phyloP scores from a whole-genome alignment of 2,797 vertebrate species.

The Florisuga fusca region DNA sequence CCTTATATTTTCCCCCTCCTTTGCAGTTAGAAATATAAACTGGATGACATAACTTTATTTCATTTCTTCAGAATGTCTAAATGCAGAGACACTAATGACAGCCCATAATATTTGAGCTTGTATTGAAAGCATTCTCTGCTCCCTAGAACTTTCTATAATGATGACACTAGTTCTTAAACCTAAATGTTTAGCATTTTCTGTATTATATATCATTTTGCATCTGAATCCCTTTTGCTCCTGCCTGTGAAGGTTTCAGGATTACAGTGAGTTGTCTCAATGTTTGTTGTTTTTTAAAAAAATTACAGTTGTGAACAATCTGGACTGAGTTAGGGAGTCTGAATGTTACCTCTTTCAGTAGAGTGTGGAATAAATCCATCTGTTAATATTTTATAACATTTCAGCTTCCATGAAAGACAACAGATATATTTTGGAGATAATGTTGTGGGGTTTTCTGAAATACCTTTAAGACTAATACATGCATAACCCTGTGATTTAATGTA shows the following conservation, averaged over 20 bases:
- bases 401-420: not conserved
- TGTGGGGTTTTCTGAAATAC: not conserved
- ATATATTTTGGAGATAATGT: not conserved
- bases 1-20: not conserved
- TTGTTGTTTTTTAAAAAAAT: not conserved
- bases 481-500: not conserved
- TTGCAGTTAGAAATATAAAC: not conserved
- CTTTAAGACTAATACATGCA: not conserved
- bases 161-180: not conserved
- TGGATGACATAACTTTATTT: not conserved
- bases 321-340: not conserved
- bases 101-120: not conserved
- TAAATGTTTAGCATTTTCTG: not conserved
- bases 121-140: not conserved
- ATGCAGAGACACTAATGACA: not conserved
- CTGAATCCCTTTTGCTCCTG: not conserved
- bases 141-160: accelerated
- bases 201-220: not conserved
- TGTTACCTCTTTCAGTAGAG: not conserved
- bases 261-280: not conserved
- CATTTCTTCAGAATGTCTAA: not conserved
- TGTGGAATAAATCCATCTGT: not conserved
- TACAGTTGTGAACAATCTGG: not conserved
- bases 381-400: not conserved
- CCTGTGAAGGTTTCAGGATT: not conserved